Conservation (phyloP, 1,140 invertebrate genomes). For the Pantala flavescens region DNA sequence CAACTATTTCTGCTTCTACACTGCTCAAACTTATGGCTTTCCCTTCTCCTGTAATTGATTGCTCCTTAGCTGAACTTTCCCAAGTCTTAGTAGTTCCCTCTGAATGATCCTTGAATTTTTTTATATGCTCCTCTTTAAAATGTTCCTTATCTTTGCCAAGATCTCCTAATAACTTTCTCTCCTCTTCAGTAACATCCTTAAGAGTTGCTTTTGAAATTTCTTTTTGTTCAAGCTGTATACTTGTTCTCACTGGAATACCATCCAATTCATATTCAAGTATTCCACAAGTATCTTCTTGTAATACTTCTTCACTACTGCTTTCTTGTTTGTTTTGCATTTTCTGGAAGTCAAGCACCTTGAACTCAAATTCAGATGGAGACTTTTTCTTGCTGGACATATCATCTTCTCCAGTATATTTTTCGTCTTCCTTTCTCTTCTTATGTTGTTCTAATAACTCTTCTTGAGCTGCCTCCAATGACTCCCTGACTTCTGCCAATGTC, state of each 20-base stretch:
- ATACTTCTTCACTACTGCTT: constrained; percentile 26
- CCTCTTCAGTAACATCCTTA: constrained; percentile 11
- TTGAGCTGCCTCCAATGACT: constrained; percentile 51
- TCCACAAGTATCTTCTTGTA: constrained; percentile 24
- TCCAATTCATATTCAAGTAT: background rate
- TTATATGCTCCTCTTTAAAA: constrained; percentile 10
- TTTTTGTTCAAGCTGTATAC: background rate
- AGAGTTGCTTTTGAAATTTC: background rate
- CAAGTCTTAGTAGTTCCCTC: background rate
- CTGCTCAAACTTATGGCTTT: background rate
- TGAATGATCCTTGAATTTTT: background rate
- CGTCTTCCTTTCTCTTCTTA: constrained; percentile 29
- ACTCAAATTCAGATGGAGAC: constrained; percentile 60
- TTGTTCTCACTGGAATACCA: background rate
- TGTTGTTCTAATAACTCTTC: constrained; percentile 53
- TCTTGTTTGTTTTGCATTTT: constrained; percentile 28
- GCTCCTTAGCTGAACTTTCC: constrained; percentile 10
- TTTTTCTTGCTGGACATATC: constrained; percentile 37
- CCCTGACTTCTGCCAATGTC: constrained; percentile 56
- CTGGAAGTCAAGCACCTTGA: constrained; percentile 37
- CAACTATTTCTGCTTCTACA: constrained; percentile 14
- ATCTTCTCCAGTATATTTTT: constrained; percentile 22
- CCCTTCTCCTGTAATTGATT: background rate
- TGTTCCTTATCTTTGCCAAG: background rate
- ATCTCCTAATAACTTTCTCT: constrained; percentile 8